Base-by-base conservation (phyloP, 1,140 invertebrate genomes). In the Kradibia gibbosae region DNA sequence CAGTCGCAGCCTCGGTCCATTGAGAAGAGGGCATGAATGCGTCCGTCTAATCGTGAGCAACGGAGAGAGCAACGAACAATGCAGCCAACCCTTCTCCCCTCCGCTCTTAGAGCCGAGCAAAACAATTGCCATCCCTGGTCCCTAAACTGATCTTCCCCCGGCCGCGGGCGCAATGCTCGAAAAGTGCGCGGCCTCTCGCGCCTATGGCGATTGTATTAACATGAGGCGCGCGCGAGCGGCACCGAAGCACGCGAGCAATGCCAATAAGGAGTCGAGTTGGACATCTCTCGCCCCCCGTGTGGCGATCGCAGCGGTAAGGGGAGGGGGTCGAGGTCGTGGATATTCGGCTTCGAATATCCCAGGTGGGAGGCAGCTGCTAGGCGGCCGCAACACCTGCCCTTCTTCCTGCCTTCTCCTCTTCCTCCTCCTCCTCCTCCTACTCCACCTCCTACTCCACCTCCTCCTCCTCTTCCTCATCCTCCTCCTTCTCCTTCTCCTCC, bases 301-400 rank as follows among this genome's bases (percentile, higher is more conserved):
- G 53, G 8, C 5, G 62, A 65, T 25, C 20, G 67, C 42, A 22
- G 55, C 20, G 31, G 50, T 22, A 25, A 48, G 42, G 34, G 28
- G 55, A 45, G 34, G 55, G 17, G 22, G 74, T 45, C 57, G 25
- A 22, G 20, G 55, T 62, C 55, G 57, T 45, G 67, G 45, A 62
- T 70, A 78, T 74, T 73, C 70, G 55, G 53, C 45, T 45, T 67
- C 15, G 48, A 20, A 65, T 76, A 81, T 86, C 85, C 88, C 88
- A 88, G 88, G 87, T 89, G 88, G 87, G 87, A 88, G 88, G 88
- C 88, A 89, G 88, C 88, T 89, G 88, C 85, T 81, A 88, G 83
- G 85, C 87, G 87, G 84, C 71, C 50, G 76, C 60, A 86, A 87
- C 88, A 89, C 88, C 88, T 89, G 88, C 86, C 85, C 81, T 80